Percentiles rank a stretch among this genome's conserved stretches.
Evolutionary conservation across 2,888 invertebrate species (phyloP).

Genomic region (Rapana venosa): DNA sequence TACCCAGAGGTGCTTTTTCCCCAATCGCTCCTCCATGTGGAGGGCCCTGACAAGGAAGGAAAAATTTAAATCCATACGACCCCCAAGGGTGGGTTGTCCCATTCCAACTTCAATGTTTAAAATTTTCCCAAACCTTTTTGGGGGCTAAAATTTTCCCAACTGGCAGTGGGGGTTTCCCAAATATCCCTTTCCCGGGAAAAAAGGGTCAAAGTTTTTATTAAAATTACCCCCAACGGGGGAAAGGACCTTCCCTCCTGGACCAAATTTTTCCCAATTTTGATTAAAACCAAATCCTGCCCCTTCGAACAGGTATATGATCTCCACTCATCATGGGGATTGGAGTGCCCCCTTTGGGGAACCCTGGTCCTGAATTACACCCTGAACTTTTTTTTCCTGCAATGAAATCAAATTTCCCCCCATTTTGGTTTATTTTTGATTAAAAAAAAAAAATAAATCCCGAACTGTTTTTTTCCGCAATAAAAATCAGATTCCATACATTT

Average conservation of each 20-base stretch:
- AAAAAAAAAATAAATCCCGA: too few relatives aligned
- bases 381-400: neutral
- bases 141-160: neutral
- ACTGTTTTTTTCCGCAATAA: too few relatives aligned
- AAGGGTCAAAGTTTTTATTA: neutral
- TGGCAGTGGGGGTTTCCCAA: neutral
- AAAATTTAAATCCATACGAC: neutral
- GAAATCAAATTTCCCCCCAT: neutral
- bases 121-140: neutral
- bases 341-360: neutral
- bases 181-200: neutral
- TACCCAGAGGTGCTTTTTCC: neutral
- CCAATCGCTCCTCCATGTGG: neutral
- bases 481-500: too few relatives aligned
- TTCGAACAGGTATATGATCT: neutral
- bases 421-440: too few relatives aligned
- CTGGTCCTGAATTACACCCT: conserved; percentile 25
- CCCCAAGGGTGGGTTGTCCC: neutral
- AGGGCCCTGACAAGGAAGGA: neutral
- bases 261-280: neutral
- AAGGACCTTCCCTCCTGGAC: neutral
- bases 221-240: neutral
- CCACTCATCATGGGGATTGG: neutral
- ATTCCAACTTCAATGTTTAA: neutral
- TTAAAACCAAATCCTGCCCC: conserved; percentile 1